A percentile compares a stretch with the other conserved stretches of the same genome.
phyloP scores from a whole-genome alignment of 2,113 vertebrate genomes.

The Ophiodon elongatus region DNA sequence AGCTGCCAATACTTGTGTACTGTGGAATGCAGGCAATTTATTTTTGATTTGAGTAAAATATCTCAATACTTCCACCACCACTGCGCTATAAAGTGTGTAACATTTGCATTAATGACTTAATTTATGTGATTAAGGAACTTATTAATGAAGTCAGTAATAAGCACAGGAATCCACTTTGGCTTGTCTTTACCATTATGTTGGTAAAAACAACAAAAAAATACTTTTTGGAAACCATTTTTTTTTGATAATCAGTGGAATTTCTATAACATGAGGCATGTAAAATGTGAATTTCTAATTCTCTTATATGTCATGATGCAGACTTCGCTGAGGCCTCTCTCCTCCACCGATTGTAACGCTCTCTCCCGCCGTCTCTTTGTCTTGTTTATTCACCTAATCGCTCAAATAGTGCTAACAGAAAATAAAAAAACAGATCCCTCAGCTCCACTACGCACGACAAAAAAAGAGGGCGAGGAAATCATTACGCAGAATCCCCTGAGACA shows the following conservation, averaged over 20 bases:
- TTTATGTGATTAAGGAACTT: neutral
- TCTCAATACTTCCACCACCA: neutral
- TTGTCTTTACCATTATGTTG: neutral
- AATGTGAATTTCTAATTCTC: neutral
- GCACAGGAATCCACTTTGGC: neutral
- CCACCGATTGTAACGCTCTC: neutral
- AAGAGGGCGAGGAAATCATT: conserved; percentile 73
- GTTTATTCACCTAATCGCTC: conserved; percentile 39
- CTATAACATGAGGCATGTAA: neutral
- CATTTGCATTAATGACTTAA: neutral
- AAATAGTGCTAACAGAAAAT: conserved; percentile 46
- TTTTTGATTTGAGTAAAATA: neutral
- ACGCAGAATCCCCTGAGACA: conserved; percentile 78
- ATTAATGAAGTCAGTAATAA: neutral
- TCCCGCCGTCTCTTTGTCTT: conserved; percentile 17
- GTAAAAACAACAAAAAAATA: neutral
- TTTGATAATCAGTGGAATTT: neutral
- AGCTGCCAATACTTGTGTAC: neutral
- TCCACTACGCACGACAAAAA: conserved; percentile 45
- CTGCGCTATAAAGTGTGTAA: neutral
- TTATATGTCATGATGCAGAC: neutral
- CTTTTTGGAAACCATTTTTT: neutral
- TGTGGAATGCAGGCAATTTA: too few relatives aligned
- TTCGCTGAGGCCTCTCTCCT: neutral
- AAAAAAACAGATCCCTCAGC: conserved; percentile 46